Base-by-base conservation (phyloP, 2,113 vertebrate genomes). In the Peromyscus polionotus region DNA sequence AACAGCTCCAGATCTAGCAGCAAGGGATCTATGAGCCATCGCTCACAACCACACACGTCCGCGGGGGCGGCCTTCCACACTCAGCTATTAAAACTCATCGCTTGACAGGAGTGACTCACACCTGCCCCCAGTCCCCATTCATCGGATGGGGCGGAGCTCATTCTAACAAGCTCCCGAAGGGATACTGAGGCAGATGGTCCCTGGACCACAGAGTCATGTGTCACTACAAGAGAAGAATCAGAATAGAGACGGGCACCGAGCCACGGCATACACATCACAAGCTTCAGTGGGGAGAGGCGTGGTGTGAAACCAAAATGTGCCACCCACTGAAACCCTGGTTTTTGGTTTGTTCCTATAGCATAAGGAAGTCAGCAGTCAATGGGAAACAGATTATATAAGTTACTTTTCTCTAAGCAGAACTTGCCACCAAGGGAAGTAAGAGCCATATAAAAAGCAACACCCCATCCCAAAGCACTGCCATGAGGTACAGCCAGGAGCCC, bases 141-240 rank as follows among this genome's bases (percentile, higher is more conserved):
- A 81, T 45, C 72, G 1, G 13, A 76, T 1, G 45, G 87, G 86
- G 26, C 2, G 20, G 77, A 90, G 75, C 77, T 67, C 88, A 59
- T 73, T 94, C 92, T 97, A 97, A 98, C 96, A 95, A 97, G 97
- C 88, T 96, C 95, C 95, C 94, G 16, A 9, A 91, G 91, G 93
- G 96, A 80, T 63, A 95, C 79, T 0, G 45, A 95, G 96, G 94
- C 97, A 97, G 95, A 95, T 96, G 97, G 91, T 92, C 61, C 75
- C 63, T 0, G 0, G 79, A 91, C 89, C 94, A 89, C 91, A 90
- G 20, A 83, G 95, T 42, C 31, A 0, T 59, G 24, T 72, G 89
- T 94, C 95, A 87, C 57, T 19, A 75, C 4, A 1, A 17, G 68
- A 84, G 89, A 48, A 95, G 59, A 73, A 36, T 80, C 83, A 11